Conservation (phyloP, 1,140 invertebrate species). For the Cherax destructor region DNA sequence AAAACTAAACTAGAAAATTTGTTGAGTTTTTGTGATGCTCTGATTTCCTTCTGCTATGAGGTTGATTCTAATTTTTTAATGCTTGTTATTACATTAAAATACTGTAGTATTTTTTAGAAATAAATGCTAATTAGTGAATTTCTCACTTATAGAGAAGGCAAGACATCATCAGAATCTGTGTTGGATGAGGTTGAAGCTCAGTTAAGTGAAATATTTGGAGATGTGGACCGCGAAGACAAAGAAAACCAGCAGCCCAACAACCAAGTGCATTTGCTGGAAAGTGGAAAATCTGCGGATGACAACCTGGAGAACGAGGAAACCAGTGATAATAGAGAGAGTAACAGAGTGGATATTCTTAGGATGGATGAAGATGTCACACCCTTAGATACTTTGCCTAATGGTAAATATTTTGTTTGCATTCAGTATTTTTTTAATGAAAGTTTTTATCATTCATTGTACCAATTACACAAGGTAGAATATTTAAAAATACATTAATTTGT, state of each 20-base stretch:
- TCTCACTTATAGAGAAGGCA: neutral
- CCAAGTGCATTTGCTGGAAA: neutral
- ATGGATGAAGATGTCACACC: constrained; percentile 39
- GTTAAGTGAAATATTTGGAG: constrained; percentile 35
- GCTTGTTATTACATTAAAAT: no score
- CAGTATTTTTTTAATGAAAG: neutral
- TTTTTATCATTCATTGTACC: no score
- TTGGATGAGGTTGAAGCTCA: constrained; percentile 30
- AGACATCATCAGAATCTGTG: neutral
- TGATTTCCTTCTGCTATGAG: no score
- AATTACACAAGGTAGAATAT: no score
- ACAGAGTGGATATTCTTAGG: neutral
- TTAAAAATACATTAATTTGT: no score
- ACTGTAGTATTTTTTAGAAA: no score
- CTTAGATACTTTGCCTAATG: constrained; percentile 27
- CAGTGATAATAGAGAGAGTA: neutral
- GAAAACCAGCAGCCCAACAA: constrained; percentile 38
- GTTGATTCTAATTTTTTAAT: no score
- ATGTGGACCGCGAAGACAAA: constrained; percentile 44
- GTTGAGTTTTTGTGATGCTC: no score
- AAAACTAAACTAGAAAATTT: no score
- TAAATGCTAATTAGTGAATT: neutral
- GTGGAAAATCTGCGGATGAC: neutral
- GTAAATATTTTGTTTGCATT: constrained; percentile 6
- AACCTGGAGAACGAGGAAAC: neutral